These are phyloP conservation scores for Argyra leucocephala DNA, from an alignment of 2,888 invertebrate species.

Conservation along the genomic window DNA sequence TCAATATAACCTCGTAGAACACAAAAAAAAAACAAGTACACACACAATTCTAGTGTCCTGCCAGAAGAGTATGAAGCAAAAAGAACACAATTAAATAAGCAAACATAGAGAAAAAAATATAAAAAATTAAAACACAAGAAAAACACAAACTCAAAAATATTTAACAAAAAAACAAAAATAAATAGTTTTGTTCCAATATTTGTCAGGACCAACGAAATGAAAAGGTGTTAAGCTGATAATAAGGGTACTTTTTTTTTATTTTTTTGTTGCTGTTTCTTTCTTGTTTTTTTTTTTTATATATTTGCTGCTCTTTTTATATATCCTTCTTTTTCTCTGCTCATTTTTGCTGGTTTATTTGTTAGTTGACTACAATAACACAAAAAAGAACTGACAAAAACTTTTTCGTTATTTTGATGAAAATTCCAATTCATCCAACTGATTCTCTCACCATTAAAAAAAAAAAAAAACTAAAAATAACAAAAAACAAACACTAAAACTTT, in stretches of 20 bases:
- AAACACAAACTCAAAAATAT: background rate
- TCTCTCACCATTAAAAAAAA: background rate
- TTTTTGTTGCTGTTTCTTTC: no score
- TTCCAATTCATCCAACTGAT: no score
- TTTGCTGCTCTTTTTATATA: background rate
- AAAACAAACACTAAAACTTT: background rate
- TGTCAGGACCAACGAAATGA: conserved; percentile 4
- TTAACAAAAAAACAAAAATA: background rate
- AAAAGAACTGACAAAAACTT: background rate
- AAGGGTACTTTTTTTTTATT: background rate
- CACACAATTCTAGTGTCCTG: no score
- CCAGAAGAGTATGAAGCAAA: no score
- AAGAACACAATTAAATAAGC: no score
- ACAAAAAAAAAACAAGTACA: no score
- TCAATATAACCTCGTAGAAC: no score
- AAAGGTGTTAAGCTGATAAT: conserved; percentile 6
- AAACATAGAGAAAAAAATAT: background rate
- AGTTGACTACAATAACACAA: background rate
- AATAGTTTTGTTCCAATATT: background rate
- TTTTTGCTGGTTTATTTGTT: background rate
- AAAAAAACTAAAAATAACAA: background rate
- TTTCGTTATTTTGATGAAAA: background rate
- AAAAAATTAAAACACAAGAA: background rate
- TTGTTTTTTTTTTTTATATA: background rate
- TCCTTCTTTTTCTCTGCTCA: background rate